Evolutionary conservation across 2,888 invertebrate genomes (phyloP).

Genomic region (Hololepta plana): DNA sequence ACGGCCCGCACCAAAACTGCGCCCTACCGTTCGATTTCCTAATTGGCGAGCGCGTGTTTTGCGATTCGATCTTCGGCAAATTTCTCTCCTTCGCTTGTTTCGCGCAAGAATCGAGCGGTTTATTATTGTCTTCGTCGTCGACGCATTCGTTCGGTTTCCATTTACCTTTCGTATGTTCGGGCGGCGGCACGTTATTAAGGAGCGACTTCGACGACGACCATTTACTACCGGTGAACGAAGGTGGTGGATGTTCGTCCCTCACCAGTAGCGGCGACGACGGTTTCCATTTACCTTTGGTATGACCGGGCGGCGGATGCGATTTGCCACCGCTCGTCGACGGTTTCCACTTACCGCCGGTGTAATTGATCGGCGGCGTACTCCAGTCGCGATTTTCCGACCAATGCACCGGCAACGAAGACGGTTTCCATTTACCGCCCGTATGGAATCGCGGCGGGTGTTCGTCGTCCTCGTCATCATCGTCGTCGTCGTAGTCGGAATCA

Average conservation of each 20-base stretch:
- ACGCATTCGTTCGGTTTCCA: slow-evolving; percentile 32
- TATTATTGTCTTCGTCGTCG: slow-evolving; percentile 5
- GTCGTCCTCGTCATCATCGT: slow-evolving; percentile 32
- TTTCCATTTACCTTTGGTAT: slow-evolving; percentile 39
- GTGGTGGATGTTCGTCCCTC: slow-evolving; percentile 19
- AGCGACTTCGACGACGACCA: slow-evolving; percentile 41
- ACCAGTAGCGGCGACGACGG: slow-evolving; percentile 16
- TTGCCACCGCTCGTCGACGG: slow-evolving; percentile 19
- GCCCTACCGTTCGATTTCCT: slow-evolving; percentile 28
- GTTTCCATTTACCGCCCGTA: slow-evolving; percentile 62
- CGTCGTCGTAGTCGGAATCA: slow-evolving; percentile 23
- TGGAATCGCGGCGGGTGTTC: slow-evolving; percentile 29
- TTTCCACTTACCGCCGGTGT: slow-evolving; percentile 48
- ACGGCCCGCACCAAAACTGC: slow-evolving; percentile 66
- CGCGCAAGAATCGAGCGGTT: too few relatives aligned
- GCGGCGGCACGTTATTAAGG: slow-evolving; percentile 20
- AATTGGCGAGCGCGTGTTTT: slow-evolving; percentile 18
- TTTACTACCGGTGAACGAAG: slow-evolving; percentile 39
- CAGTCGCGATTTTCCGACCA: slow-evolving; percentile 23
- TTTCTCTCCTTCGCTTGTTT: too few relatives aligned
- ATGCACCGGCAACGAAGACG: slow-evolving; percentile 28
- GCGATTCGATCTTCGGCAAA: too few relatives aligned
- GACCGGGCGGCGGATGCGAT: slow-evolving; percentile 13
- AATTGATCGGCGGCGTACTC: slow-evolving; percentile 35
- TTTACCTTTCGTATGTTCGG: slow-evolving; percentile 40